Percentiles rank a stretch among this genome's conserved stretches.
Evolutionary conservation across 2,113 vertebrate species (phyloP).

Genomic region (Daubentonia madagascariensis): DNA sequence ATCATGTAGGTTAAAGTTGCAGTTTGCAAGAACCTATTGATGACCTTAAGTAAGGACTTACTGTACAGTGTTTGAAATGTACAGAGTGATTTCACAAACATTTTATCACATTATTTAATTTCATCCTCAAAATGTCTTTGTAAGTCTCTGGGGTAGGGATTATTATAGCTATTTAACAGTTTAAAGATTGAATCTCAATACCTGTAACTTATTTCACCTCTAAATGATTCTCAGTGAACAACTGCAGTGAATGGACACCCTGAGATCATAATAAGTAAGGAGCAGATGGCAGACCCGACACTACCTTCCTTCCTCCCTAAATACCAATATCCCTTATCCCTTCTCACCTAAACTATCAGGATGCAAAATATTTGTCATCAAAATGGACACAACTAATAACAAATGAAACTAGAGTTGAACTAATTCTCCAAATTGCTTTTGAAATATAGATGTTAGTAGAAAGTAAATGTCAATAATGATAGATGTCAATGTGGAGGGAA

Average conservation of each 20-base stretch:
- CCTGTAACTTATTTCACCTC: background rate
- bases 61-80: background rate
- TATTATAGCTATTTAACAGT: background rate
- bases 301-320: background rate
- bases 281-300: background rate
- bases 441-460: background rate
- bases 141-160: background rate
- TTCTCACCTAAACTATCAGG: background rate
- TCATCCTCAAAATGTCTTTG: background rate
- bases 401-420: background rate
- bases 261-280: background rate
- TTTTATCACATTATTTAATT: background rate
- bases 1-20: background rate
- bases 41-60: background rate
- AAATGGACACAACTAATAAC: background rate
- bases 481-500: background rate
- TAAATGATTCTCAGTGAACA: background rate
- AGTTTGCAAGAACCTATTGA: background rate
- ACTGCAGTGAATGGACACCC: too few relatives aligned
- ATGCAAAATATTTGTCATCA: background rate
- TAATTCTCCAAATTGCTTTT: conserved; percentile 1
- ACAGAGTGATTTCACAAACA: background rate
- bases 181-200: background rate
- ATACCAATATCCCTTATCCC: background rate
- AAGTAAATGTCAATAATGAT: background rate